phyloP scores from a whole-genome alignment of 2,797 vertebrate genomes.

The Danio kyathit region DNA sequence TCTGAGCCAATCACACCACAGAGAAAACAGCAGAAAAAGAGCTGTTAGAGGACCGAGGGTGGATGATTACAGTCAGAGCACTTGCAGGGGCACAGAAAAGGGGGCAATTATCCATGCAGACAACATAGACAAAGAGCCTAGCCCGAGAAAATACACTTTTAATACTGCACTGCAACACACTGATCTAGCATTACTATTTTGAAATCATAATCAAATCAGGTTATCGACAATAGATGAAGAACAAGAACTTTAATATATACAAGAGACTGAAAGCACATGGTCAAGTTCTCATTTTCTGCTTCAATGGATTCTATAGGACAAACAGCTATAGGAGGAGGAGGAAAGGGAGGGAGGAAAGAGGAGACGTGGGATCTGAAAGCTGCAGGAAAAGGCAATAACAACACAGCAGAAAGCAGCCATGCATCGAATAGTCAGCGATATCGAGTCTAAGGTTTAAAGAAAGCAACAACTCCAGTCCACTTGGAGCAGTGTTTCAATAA shows the following conservation, averaged over 20 bases:
- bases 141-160: neutral
- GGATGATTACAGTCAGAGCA: constrained; percentile 6
- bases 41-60: constrained; percentile 1
- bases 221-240: constrained; percentile 6
- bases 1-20: constrained; percentile 71
- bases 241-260: neutral
- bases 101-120: constrained; percentile 40
- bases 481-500: constrained; percentile 1
- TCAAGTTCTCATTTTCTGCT: neutral
- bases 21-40: constrained; percentile 23
- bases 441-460: neutral
- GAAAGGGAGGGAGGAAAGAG: neutral
- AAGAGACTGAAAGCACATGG: neutral
- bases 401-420: neutral
- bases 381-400: constrained; percentile 3
- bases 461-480: neutral
- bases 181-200: neutral
- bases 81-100: constrained; percentile 26
- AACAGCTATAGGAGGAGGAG: neutral
- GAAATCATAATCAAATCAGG: neutral
- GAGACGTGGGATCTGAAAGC: neutral
- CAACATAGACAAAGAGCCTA: constrained; percentile 15
- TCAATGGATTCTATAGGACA: neutral
- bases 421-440: neutral
- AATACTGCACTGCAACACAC: neutral